Percentiles rank a stretch among this genome's conserved stretches.
Conservation (phyloP, 2,888 invertebrate genomes). For the Pammene aurita region DNA sequence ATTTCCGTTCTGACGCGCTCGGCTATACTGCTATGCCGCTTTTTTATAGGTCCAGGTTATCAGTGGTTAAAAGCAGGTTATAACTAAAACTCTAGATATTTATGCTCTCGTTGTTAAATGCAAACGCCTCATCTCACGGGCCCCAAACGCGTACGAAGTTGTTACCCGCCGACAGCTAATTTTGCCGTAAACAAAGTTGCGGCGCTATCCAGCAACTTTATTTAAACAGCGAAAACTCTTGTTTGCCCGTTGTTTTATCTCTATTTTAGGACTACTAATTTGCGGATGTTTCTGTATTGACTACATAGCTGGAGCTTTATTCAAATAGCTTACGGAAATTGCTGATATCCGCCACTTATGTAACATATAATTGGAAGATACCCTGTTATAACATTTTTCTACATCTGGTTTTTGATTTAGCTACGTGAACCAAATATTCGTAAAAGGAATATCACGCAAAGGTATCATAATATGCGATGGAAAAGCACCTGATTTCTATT, state of each 20-base stretch:
- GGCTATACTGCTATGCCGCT: too few species aligned
- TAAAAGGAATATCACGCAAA: too few species aligned
- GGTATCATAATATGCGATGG: too few species aligned
- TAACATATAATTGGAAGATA: not conserved
- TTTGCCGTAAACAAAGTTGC: conserved; percentile 42
- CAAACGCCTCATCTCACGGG: conserved; percentile 16
- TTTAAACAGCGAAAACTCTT: conserved; percentile 45
- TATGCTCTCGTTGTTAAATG: conserved; percentile 17
- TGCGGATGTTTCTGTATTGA: not conserved
- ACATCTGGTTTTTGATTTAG: too few species aligned
- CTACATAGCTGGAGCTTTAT: not conserved
- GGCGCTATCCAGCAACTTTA: conserved; percentile 39
- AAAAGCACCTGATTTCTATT: too few species aligned
- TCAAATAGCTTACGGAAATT: not conserved
- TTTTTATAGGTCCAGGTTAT: not conserved
- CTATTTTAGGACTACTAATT: not conserved
- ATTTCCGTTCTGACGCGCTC: too few species aligned
- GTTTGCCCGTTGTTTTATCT: conserved; percentile 42
- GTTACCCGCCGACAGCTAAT: conserved; percentile 45
- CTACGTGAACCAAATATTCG: too few species aligned
- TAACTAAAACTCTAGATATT: conserved; percentile 13
- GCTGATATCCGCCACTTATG: not conserved
- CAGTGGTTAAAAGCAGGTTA: conserved; percentile 1
- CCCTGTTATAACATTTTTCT: too few species aligned
- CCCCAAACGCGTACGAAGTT: conserved; percentile 33